Evolutionary conservation across 2,113 vertebrate species (phyloP).

Genomic region (Nothobranchius kuhntae): DNA sequence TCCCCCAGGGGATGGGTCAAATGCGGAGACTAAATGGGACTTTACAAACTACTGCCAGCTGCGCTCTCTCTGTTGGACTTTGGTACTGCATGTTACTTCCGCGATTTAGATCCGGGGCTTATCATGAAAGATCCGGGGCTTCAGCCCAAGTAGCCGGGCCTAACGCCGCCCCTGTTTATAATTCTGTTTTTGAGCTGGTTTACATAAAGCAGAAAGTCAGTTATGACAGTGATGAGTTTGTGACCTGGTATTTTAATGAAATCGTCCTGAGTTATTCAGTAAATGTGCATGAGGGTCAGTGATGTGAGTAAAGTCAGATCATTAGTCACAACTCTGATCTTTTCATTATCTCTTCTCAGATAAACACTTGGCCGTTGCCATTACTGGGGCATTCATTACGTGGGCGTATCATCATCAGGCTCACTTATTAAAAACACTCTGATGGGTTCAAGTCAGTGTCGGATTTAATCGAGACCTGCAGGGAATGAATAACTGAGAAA

Average conservation of each 20-base stretch:
- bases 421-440: constrained; percentile 34
- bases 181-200: no score
- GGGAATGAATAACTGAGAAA: constrained; percentile 36
- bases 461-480: constrained; percentile 37
- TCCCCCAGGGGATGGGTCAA: no score
- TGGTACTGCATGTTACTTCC: no score
- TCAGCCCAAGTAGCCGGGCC: no score
- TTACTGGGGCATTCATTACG: constrained; percentile 40
- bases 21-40: no score
- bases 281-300: not conserved
- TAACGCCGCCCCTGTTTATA: no score
- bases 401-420: constrained; percentile 31
- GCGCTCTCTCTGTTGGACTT: no score
- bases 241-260: not conserved
- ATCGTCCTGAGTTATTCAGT: not conserved
- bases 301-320: constrained; percentile 4
- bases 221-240: not conserved
- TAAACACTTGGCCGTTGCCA: constrained; percentile 36
- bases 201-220: not conserved
- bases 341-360: constrained; percentile 47
- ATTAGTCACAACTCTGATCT: constrained; percentile 31
- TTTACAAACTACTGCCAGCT: no score
- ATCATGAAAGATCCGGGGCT: no score
- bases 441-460: constrained; percentile 55
- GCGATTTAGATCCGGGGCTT: no score